Percentiles rank a stretch among this genome's conserved stretches.
phyloP scores from a whole-genome alignment of 2,797 vertebrate genomes.

The Gallinago stenura region DNA sequence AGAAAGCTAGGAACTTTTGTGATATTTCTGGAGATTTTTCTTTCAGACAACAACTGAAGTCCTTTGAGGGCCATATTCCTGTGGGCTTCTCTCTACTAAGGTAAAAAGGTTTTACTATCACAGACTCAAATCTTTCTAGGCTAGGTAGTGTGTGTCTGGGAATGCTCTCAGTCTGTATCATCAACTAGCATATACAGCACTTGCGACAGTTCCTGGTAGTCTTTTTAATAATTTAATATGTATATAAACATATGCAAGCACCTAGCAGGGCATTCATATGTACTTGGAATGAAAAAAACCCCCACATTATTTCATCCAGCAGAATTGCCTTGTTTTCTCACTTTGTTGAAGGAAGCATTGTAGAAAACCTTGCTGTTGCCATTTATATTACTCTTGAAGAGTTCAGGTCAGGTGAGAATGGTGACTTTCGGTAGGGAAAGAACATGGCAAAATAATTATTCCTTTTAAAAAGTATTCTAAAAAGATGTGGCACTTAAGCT shows the following conservation, averaged over 20 bases:
- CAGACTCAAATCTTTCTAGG: background rate
- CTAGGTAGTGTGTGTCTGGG: accelerated
- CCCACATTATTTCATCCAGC: background rate
- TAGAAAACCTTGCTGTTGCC: background rate
- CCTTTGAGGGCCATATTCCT: background rate
- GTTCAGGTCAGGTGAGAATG: background rate
- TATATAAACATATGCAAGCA: background rate
- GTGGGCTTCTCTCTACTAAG: background rate
- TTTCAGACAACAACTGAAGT: background rate
- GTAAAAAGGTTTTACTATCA: background rate
- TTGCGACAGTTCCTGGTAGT: background rate
- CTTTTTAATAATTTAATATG: background rate
- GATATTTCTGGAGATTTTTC: background rate
- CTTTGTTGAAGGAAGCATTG: background rate
- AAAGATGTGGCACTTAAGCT: background rate
- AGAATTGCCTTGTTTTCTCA: background rate
- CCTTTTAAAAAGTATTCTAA: background rate
- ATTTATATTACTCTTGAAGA: background rate
- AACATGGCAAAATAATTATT: background rate
- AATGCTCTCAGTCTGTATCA: background rate
- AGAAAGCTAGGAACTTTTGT: background rate
- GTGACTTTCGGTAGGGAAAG: background rate
- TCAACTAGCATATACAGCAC: accelerated
- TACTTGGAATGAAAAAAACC: background rate
- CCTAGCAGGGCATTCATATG: background rate